These are phyloP conservation scores for Rattus rattus DNA, from an alignment of 2,113 vertebrate species.

Conservation along the genomic window DNA sequence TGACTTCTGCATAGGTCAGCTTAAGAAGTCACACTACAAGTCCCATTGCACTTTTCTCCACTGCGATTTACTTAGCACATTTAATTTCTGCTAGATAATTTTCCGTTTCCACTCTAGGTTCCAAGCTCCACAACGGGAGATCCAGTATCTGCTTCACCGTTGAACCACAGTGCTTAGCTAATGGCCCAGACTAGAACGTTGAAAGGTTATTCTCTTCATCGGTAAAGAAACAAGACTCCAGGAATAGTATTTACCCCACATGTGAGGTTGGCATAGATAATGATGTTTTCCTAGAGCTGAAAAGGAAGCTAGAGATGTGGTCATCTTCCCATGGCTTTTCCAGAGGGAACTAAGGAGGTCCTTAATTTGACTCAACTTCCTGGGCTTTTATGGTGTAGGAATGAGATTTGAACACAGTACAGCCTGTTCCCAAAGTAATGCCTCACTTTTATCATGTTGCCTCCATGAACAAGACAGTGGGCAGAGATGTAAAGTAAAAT, in stretches of 20 bases:
- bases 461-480: neutral
- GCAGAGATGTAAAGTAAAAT: neutral
- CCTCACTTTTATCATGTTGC: neutral
- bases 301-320: neutral
- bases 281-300: conserved; percentile 4
- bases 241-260: neutral
- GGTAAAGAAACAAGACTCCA: neutral
- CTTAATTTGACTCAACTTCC: neutral
- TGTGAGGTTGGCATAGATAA: neutral
- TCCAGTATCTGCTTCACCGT: neutral
- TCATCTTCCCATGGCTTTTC: conserved; percentile 34
- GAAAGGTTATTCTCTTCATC: neutral
- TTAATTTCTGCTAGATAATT: neutral
- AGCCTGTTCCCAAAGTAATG: neutral
- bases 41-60: neutral
- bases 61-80: neutral
- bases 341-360: neutral
- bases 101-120: neutral
- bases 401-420: neutral
- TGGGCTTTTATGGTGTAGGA: neutral
- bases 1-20: neutral
- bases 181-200: neutral
- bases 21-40: neutral
- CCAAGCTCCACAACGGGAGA: neutral
- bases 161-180: neutral